These are phyloP conservation scores for Fistularia tabacaria DNA, from an alignment of 2,797 vertebrate genomes.

Conservation along the genomic window DNA sequence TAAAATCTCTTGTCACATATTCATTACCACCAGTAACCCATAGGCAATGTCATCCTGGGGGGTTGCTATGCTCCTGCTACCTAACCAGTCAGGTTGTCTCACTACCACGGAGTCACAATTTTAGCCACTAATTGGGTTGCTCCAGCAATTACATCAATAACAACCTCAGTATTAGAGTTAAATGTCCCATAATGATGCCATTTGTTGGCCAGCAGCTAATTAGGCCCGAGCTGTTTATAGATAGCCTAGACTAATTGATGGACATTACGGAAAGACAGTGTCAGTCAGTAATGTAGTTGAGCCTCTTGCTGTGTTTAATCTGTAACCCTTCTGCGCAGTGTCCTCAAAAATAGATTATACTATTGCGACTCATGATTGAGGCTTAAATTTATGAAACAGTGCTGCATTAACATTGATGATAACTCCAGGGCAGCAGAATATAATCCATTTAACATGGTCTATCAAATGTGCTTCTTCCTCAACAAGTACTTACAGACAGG, in stretches of 20 bases:
- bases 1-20: conserved; percentile 28
- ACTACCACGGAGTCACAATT: conserved; percentile 56
- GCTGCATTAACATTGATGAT: conserved; percentile 60
- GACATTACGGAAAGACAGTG: conserved; percentile 47
- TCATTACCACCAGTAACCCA: conserved; percentile 35
- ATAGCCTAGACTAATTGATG: conserved; percentile 67
- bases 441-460: conserved; percentile 57
- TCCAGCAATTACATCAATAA: conserved; percentile 72
- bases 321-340: conserved; percentile 16
- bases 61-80: conserved; percentile 18
- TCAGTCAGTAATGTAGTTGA: conserved; percentile 43
- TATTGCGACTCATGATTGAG: conserved; percentile 48
- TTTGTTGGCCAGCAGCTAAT: conserved; percentile 67
- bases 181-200: conserved; percentile 73
- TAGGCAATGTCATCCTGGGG: conserved; percentile 56
- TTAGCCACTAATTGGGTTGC: conserved; percentile 66
- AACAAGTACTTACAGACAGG: conserved; percentile 37
- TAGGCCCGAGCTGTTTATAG: conserved; percentile 67
- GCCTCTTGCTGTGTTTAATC: conserved; percentile 39
- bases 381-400: conserved; percentile 57
- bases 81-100: conserved; percentile 44
- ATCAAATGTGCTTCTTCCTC: conserved; percentile 55
- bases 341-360: conserved; percentile 43
- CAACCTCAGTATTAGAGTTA: conserved; percentile 73
- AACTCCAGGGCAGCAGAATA: conserved; percentile 52